Evolutionary conservation across 2,888 invertebrate genomes (phyloP).

Genomic region (Myathropa florea): DNA sequence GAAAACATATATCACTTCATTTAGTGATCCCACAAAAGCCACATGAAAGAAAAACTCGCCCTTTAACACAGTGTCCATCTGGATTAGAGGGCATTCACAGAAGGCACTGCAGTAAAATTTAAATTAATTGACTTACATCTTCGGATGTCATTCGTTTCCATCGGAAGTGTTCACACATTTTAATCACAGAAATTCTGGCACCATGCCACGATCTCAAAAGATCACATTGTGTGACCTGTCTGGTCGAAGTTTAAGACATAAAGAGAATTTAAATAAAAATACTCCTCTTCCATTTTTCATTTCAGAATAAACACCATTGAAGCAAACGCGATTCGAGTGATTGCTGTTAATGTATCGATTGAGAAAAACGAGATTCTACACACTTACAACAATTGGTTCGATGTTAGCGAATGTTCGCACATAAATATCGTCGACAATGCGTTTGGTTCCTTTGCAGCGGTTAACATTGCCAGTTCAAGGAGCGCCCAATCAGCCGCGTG

Average conservation of each 20-base stretch:
- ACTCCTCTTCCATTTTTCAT: constrained; percentile 4
- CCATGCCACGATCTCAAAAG: not conserved
- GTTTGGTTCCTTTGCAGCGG: constrained; percentile 76
- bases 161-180: not conserved
- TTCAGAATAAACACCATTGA: constrained; percentile 77
- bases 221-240: not conserved
- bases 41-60: not conserved
- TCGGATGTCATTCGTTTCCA: not conserved
- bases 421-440: constrained; percentile 76
- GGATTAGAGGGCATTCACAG: not conserved
- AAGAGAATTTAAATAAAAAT: not conserved
- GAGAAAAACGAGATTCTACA: constrained; percentile 75
- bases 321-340: constrained; percentile 77
- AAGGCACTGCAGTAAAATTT: not conserved
- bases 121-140: not conserved
- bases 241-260: not conserved
- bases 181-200: not conserved
- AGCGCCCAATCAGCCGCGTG: constrained; percentile 74
- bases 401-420: constrained; percentile 75
- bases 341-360: constrained; percentile 76
- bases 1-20: not conserved
- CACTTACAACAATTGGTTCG: constrained; percentile 77
- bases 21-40: not conserved
- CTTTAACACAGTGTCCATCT: not conserved
- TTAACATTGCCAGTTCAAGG: constrained; percentile 74